Base-by-base conservation (phyloP, 2,888 invertebrate species). In the Dexiosoma caninum region DNA sequence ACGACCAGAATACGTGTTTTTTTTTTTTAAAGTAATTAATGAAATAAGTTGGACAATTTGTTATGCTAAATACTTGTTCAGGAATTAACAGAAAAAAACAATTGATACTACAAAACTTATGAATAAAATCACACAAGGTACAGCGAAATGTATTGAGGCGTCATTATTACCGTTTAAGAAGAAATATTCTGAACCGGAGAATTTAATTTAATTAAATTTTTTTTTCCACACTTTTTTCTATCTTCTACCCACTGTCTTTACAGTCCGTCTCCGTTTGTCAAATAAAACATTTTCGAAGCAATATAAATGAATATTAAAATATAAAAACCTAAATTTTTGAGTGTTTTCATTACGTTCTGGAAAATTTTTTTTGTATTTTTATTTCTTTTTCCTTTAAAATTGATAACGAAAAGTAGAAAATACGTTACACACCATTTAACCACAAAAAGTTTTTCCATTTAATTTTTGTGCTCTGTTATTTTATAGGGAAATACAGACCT, bases 361-460 rank as follows among this genome's bases (percentile, higher is more conserved):
- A 27, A 2, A 35, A 10, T 6, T 49, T 16, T 40, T 16, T 30
- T 42, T 3, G 27, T 3, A 27, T 5, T 27, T 49, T 4, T 2
- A 21, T 75, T 51, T 49, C 10, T 10, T 19, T 44, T 49, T 35
- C 8, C 10, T 5, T 32, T 10, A 6, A 21, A 53, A 53, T 6
- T 21, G 23, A 12, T 32, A 21, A 46, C 0, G 8, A 60, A 35
- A 10, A 10, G 6, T 23, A 35, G 14, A 62, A 59, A 44, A 51
- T 57, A 57, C 42, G 30, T 75, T 71, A 75, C 75, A 53, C 79
- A 80, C 37, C 64, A 75, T 80, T 80, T 70, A 75, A 71, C 70
- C 44, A 40, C 32, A 70, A 75, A 64, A 71, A 66, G 12, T 66
- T 66, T 53, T 66, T 46, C 14, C 57, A 49, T 55, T 71, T 60